These are phyloP conservation scores for Nomada goodeniana DNA, from an alignment of 2,888 invertebrate species.

Conservation along the genomic window DNA sequence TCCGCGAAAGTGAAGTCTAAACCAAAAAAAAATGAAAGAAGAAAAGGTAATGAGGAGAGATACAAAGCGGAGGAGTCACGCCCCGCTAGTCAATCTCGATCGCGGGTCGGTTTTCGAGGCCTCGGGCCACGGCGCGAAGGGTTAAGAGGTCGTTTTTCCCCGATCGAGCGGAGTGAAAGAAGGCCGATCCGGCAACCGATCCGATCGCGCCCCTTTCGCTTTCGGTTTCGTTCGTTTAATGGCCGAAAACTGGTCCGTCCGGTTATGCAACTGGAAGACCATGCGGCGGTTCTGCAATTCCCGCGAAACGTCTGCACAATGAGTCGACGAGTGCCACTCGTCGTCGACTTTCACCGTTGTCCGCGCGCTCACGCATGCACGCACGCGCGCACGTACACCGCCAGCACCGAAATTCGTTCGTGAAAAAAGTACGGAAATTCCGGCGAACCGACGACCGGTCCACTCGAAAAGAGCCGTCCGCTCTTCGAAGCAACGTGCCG, in stretches of 20 bases:
- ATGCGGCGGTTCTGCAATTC: conserved; percentile 73
- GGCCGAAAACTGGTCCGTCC: conserved; percentile 77
- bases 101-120: conserved; percentile 20
- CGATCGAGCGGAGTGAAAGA: neutral
- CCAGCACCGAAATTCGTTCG: conserved; percentile 27
- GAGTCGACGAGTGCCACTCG: conserved; percentile 61
- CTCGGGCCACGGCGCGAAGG: conserved; percentile 17
- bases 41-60: neutral
- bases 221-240: conserved; percentile 39
- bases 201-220: conserved; percentile 47
- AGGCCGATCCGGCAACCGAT: neutral
- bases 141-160: conserved; percentile 39
- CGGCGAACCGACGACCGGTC: no score
- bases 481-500: neutral
- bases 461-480: neutral
- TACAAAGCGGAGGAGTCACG: conserved; percentile 34
- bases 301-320: conserved; percentile 79
- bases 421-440: conserved; percentile 12
- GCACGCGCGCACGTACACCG: neutral
- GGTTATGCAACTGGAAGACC: conserved; percentile 76
- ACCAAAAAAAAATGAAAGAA: neutral
- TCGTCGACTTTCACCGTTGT: conserved; percentile 77
- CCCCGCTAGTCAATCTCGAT: conserved; percentile 35
- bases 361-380: conserved; percentile 22
- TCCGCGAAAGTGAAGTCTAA: neutral